A percentile compares a stretch with the other conserved stretches of the same genome.
Evolutionary conservation across 2,888 invertebrate genomes (phyloP).

Genomic region (Hypsopygia costalis): DNA sequence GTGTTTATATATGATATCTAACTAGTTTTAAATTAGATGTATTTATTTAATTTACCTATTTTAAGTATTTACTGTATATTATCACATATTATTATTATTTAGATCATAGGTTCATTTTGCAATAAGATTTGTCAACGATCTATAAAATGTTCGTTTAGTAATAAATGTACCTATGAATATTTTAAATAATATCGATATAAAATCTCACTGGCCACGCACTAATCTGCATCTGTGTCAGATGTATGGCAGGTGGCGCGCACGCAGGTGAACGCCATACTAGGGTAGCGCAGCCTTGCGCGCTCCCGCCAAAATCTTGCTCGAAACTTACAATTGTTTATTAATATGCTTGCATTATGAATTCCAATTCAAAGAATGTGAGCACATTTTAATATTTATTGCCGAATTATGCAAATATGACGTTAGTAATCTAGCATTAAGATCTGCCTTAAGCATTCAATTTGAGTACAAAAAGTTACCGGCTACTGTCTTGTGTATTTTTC

Average conservation of each 20-base stretch:
- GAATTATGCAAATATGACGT: constrained; percentile 4
- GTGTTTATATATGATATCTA: too few species aligned
- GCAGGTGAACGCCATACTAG: constrained; percentile 74
- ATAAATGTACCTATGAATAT: too few species aligned
- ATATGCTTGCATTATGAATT: not conserved
- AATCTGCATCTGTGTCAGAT: constrained; percentile 74
- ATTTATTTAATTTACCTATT: too few species aligned
- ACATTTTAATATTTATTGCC: constrained; percentile 4
- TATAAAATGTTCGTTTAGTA: too few species aligned
- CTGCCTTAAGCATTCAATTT: too few species aligned
- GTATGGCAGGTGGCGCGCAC: constrained; percentile 65
- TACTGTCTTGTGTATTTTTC: too few species aligned
- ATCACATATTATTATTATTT: too few species aligned
- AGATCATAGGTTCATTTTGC: too few species aligned
- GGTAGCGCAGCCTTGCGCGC: constrained; percentile 46
- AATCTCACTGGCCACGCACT: constrained; percentile 33
- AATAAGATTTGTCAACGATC: too few species aligned
- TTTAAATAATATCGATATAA: constrained; percentile 27
- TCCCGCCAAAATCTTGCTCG: constrained; percentile 58
- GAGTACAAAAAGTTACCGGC: too few species aligned
- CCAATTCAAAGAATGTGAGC: not conserved
- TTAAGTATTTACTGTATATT: too few species aligned
- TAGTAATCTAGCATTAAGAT: not conserved
- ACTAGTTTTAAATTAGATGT: too few species aligned
- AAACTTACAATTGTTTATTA: constrained; percentile 4